phyloP scores from a whole-genome alignment of 92 coral and sea anemone genomes.

The Palythoa heliodiscus region DNA sequence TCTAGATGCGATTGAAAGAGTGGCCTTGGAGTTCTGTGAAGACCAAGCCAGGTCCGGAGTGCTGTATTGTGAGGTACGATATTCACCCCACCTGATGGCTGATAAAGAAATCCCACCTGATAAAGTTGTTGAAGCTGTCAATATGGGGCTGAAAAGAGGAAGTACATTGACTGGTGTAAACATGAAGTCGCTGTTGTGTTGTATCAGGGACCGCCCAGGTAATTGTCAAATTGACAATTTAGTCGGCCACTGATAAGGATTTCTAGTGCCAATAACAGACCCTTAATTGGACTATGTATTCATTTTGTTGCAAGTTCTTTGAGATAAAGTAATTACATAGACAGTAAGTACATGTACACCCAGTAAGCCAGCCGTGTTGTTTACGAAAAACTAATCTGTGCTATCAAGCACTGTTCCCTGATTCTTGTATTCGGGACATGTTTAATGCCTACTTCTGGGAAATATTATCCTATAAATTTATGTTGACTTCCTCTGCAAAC shows the following conservation, averaged over 20 bases:
- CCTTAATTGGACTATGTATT: neutral
- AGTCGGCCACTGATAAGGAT: neutral
- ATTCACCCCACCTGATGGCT: constrained; percentile 85
- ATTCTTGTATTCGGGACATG: no score
- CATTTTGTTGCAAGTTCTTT: no score
- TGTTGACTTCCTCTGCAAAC: no score
- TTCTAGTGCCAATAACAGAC: neutral
- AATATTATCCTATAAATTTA: no score
- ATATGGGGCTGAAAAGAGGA: constrained; percentile 76
- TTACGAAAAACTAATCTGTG: no score
- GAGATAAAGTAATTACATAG: neutral
- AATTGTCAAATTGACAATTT: neutral
- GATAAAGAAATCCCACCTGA: constrained; percentile 54
- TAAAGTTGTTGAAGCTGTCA: constrained; percentile 77
- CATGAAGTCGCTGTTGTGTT: constrained; percentile 33
- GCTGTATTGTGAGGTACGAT: constrained; percentile 85
- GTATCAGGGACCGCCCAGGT: neutral
- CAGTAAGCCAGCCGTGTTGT: neutral
- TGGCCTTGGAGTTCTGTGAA: constrained; percentile 93
- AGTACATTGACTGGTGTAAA: constrained; percentile 65
- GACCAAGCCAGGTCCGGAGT: constrained; percentile 84
- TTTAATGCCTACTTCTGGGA: no score
- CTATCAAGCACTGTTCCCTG: no score
- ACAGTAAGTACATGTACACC: neutral
- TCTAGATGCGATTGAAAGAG: constrained; percentile 78